Evolutionary conservation across 2,113 vertebrate genomes (phyloP).

Genomic region (Noturus placidus): DNA sequence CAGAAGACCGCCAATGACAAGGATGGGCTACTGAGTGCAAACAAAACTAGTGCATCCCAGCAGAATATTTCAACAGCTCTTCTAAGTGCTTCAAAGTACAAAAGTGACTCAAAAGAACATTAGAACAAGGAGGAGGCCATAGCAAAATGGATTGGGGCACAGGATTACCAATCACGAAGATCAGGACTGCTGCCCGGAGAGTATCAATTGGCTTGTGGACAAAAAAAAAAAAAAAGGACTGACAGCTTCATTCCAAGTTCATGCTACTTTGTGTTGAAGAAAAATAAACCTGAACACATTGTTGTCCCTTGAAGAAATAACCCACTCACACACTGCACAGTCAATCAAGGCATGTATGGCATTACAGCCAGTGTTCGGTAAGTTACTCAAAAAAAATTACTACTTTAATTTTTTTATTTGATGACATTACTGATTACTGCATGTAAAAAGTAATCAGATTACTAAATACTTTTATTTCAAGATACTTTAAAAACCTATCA

Average conservation of each 20-base stretch:
- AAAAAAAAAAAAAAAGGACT: not conserved
- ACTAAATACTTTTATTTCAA: too few relatives aligned
- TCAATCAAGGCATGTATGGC: not conserved
- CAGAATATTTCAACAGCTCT: too few relatives aligned
- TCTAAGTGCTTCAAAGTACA: constrained; percentile 41
- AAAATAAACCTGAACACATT: constrained; percentile 43
- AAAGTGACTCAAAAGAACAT: constrained; percentile 44
- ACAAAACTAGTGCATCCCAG: constrained; percentile 36
- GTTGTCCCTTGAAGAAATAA: constrained; percentile 41
- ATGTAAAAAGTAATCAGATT: too few relatives aligned
- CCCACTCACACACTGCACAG: constrained; percentile 38
- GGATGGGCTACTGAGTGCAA: constrained; percentile 29
- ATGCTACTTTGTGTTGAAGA: constrained; percentile 36
- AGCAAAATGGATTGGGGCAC: constrained; percentile 42
- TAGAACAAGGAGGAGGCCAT: constrained; percentile 42
- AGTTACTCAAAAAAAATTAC: too few relatives aligned
- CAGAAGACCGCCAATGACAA: constrained; percentile 40
- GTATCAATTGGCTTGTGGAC: not conserved
- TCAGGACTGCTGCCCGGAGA: constrained; percentile 8
- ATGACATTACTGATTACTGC: too few relatives aligned
- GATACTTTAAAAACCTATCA: too few relatives aligned
- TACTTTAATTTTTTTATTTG: too few relatives aligned
- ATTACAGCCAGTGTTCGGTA: too few relatives aligned
- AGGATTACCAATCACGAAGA: constrained; percentile 42
- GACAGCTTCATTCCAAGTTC: constrained; percentile 11